phyloP scores from a whole-genome alignment of 2,797 vertebrate genomes.

The Dermochelys coriacea region DNA sequence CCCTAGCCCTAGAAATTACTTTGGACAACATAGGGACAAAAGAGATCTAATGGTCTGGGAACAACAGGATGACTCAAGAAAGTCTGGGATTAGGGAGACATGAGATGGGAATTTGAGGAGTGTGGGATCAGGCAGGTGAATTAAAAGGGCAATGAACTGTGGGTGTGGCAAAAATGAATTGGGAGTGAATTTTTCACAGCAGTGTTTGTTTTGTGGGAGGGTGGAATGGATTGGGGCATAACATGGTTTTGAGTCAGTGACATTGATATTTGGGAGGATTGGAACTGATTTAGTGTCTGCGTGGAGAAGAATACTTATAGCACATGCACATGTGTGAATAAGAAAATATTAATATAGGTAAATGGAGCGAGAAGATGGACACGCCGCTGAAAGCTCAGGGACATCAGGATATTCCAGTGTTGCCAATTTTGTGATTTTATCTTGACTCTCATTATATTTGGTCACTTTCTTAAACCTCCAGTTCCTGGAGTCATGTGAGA shows the following conservation, averaged over 20 bases:
- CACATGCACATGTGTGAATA: neutral
- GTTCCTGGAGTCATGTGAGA: neutral
- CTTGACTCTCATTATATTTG: neutral
- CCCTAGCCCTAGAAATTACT: neutral
- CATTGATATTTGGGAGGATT: neutral
- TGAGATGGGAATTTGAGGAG: neutral
- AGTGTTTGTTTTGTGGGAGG: neutral
- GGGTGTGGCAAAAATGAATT: neutral
- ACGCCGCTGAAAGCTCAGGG: neutral
- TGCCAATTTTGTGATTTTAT: neutral
- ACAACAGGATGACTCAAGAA: neutral
- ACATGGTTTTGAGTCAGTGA: neutral
- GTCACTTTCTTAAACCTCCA: neutral
- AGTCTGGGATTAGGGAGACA: neutral
- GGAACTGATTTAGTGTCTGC: neutral
- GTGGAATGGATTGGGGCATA: neutral
- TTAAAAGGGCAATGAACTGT: neutral
- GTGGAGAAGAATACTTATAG: neutral
- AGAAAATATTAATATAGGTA: neutral
- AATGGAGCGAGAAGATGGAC: neutral
- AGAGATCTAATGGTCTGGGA: neutral
- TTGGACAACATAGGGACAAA: neutral
- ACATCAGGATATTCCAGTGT: neutral
- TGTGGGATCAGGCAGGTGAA: neutral
- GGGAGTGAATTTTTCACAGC: neutral